phyloP scores from a whole-genome alignment of 2,113 vertebrate species.

The Engystomops pustulosus region DNA sequence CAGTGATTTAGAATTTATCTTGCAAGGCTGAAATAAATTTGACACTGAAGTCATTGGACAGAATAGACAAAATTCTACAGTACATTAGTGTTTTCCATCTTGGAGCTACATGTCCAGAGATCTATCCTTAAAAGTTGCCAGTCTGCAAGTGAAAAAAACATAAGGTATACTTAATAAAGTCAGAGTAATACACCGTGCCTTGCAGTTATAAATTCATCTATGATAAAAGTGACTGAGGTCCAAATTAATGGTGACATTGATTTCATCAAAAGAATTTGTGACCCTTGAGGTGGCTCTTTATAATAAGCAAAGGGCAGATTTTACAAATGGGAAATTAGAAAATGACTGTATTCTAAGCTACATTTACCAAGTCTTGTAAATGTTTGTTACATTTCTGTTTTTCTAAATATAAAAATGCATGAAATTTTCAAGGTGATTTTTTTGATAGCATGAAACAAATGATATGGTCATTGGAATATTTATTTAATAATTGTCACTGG shows the following conservation, averaged over 20 bases:
- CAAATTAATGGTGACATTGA: neutral
- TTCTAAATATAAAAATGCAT: neutral
- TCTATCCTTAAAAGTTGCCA: neutral
- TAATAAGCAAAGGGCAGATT: neutral
- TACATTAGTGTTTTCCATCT: slow-evolving; percentile 26
- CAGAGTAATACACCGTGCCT: neutral
- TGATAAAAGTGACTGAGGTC: neutral
- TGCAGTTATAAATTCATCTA: neutral
- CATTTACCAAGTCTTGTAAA: neutral
- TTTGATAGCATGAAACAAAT: too few relatives aligned
- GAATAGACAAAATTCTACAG: slow-evolving; percentile 57
- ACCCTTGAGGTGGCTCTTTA: neutral
- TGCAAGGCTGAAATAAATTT: slow-evolving; percentile 59
- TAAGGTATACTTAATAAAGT: neutral
- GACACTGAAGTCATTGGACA: slow-evolving; percentile 64
- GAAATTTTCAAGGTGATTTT: too few relatives aligned
- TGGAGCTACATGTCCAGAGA: neutral
- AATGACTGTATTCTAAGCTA: neutral
- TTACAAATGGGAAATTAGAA: neutral
- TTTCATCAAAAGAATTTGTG: neutral
- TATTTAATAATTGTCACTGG: too few relatives aligned
- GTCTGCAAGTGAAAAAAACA: neutral
- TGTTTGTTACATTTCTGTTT: neutral
- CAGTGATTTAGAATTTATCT: slow-evolving; percentile 53
- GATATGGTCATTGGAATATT: neutral